These are phyloP conservation scores for Salpingus planirostris DNA, from an alignment of 2,888 invertebrate genomes.

Conservation along the genomic window DNA sequence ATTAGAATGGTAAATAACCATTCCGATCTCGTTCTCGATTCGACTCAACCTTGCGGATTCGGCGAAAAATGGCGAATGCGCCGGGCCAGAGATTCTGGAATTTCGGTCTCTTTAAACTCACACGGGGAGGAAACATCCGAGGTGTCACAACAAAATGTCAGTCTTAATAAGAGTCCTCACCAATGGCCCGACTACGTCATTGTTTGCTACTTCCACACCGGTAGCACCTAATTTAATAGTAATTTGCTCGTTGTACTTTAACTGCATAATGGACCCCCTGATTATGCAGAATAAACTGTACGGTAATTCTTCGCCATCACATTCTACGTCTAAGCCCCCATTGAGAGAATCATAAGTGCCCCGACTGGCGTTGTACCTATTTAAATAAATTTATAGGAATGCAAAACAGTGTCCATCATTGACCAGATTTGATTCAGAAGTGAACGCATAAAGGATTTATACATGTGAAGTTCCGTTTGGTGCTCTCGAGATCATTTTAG, in stretches of 20 bases:
- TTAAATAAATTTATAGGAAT: slow-evolving; percentile 14
- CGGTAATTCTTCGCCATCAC: slow-evolving; percentile 5
- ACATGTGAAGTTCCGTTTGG: slow-evolving; percentile 5
- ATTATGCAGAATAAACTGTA: slow-evolving; percentile 10
- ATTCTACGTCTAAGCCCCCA: slow-evolving; percentile 8
- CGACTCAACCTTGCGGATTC: too few relatives aligned
- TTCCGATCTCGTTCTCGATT: too few relatives aligned
- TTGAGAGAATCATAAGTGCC: slow-evolving; percentile 8
- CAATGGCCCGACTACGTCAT: slow-evolving; percentile 1
- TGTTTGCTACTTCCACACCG: slow-evolving; percentile 19
- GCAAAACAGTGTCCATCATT: slow-evolving; percentile 12
- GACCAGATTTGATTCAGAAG: slow-evolving; percentile 7
- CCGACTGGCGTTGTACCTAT: slow-evolving; percentile 6
- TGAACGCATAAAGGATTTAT: slow-evolving; percentile 4
- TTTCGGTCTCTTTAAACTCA: too few relatives aligned
- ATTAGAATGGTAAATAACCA: too few relatives aligned
- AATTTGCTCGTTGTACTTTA: slow-evolving; percentile 22
- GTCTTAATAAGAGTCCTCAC: not conserved
- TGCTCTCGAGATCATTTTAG: slow-evolving; percentile 2
- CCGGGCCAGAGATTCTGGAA: too few relatives aligned
- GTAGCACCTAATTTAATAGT: slow-evolving; percentile 28
- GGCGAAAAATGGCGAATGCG: too few relatives aligned
- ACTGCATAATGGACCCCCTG: slow-evolving; percentile 22
- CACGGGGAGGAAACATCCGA: too few relatives aligned
- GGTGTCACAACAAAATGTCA: not conserved